These are phyloP conservation scores for Sylvilagus bachmani DNA, from an alignment of 2,113 vertebrate species.

Conservation along the genomic window DNA sequence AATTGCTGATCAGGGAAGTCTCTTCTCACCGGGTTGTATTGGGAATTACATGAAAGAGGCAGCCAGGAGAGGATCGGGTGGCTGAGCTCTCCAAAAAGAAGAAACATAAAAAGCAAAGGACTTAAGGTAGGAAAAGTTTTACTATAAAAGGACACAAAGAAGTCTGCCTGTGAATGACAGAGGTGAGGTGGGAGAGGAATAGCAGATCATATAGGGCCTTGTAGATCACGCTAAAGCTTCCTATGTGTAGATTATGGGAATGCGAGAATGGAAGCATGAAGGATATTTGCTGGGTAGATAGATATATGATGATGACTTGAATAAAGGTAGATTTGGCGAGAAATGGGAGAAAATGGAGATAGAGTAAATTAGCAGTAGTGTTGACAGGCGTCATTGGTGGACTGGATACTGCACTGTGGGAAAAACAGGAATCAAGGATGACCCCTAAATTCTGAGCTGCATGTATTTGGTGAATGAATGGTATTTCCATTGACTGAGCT, in stretches of 20 bases:
- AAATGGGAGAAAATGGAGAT: neutral
- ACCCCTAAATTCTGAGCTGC: neutral
- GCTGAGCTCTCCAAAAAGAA: neutral
- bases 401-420: neutral
- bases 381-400: too few relatives aligned
- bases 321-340: neutral
- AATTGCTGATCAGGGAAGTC: neutral
- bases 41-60: neutral
- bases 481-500: constrained; percentile 15
- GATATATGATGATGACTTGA: neutral
- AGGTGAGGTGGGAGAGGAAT: neutral
- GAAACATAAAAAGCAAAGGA: constrained; percentile 2
- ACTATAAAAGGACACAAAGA: neutral
- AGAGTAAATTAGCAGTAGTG: neutral
- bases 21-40: neutral
- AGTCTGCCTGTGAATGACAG: neutral
- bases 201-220: neutral
- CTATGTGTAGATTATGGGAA: neutral
- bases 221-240: neutral
- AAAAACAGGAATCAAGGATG: neutral
- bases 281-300: neutral
- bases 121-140: neutral
- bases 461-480: neutral
- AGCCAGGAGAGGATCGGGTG: neutral
- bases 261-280: neutral